phyloP scores from a whole-genome alignment of 35 echinoderm and acorn worm species.

The Lytechinus variegatus region DNA sequence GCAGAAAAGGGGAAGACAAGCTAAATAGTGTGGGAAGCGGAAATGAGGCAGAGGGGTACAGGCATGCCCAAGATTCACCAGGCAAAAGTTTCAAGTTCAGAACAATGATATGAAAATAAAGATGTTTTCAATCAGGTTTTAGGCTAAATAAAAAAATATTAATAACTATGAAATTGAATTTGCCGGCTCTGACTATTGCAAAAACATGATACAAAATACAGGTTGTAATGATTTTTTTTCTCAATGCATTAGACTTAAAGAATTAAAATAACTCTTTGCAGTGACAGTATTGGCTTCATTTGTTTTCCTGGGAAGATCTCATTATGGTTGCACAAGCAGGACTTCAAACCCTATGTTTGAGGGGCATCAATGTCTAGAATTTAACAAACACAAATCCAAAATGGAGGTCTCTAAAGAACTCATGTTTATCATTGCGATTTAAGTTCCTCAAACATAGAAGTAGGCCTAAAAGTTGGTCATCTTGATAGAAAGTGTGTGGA shows the following conservation, averaged over 20 bases:
- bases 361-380: too few species aligned
- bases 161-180: neutral
- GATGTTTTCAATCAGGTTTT: neutral
- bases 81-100: neutral
- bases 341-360: neutral
- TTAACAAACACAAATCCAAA: too few species aligned
- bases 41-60: neutral
- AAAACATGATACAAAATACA: too few species aligned
- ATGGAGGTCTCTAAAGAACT: too few species aligned
- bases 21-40: neutral
- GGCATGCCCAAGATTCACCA: neutral
- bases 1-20: neutral
- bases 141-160: neutral
- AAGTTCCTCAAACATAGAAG: too few species aligned
- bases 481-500: too few species aligned
- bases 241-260: neutral
- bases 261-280: neutral
- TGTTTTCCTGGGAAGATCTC: neutral
- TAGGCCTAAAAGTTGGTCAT: too few species aligned
- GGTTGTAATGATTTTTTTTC: too few species aligned
- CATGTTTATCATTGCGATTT: too few species aligned
- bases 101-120: neutral
- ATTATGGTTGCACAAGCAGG: neutral
- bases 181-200: neutral
- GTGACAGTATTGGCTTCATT: neutral